phyloP scores from a whole-genome alignment of 2,113 vertebrate genomes.

The Alectura lathami region DNA sequence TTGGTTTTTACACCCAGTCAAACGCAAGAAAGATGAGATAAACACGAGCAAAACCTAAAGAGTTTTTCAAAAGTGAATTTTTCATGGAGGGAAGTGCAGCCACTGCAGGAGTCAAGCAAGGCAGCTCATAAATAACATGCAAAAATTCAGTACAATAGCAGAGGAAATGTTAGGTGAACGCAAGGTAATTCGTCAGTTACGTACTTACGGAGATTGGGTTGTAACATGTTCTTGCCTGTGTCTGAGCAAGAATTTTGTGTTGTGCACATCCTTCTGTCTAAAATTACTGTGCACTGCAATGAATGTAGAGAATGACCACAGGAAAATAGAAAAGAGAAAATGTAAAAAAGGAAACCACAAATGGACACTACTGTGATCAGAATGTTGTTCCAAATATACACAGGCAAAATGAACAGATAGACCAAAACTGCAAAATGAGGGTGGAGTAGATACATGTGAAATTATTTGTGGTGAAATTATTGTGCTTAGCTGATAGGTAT shows the following conservation, averaged over 20 bases:
- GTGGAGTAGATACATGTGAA: not conserved
- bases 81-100: not conserved
- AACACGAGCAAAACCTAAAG: not conserved
- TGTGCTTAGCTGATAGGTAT: not conserved
- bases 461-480: not conserved
- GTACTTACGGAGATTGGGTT: not conserved
- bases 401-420: not conserved
- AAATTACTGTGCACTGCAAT: not conserved
- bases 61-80: not conserved
- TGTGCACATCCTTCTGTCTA: not conserved
- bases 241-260: not conserved
- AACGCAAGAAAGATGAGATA: not conserved
- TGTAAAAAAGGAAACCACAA: not conserved
- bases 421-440: not conserved
- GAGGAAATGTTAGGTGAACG: conserved; percentile 8
- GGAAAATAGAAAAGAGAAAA: not conserved
- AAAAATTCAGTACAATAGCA: not conserved
- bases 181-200: not conserved
- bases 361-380: not conserved
- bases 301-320: not conserved
- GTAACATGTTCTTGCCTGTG: not conserved
- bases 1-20: not conserved
- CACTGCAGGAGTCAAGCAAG: not conserved
- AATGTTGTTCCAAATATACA: not conserved
- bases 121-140: conserved; percentile 28